Evolutionary conservation across 1,140 invertebrate genomes (phyloP).

Genomic region (Drosophila orena): DNA sequence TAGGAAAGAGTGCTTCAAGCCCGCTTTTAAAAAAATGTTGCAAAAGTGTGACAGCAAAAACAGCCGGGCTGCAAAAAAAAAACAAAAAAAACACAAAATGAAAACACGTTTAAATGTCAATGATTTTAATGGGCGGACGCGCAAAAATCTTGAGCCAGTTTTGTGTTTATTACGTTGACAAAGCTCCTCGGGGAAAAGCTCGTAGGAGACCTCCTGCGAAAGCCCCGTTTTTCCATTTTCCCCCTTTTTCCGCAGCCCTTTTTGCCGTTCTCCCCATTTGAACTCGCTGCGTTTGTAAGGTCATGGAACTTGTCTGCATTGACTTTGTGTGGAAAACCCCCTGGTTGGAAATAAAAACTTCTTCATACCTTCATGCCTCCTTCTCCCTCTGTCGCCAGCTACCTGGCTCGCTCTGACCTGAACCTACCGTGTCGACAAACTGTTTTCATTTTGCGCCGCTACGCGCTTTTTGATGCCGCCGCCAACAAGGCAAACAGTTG

Average conservation of each 20-base stretch:
- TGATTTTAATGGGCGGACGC: conserved; percentile 82
- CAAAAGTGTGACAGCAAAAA: conserved; percentile 66
- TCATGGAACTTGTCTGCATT: conserved; percentile 84
- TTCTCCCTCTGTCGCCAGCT: conserved; percentile 4
- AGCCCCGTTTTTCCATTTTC: conserved; percentile 23
- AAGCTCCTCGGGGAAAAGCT: conserved; percentile 29
- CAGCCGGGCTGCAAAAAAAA: too few relatives aligned
- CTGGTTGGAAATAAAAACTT: conserved; percentile 60
- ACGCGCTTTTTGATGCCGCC: conserved; percentile 81
- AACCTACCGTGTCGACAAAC: conserved; percentile 63
- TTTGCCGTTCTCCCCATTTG: conserved; percentile 44
- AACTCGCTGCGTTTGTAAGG: conserved; percentile 77
- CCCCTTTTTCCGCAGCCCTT: conserved; percentile 15
- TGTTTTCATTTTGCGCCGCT: conserved; percentile 81
- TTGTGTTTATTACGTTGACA: conserved; percentile 76
- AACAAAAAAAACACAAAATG: conserved; percentile 9
- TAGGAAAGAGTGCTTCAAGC: conserved; percentile 39
- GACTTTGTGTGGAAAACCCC: conserved; percentile 44
- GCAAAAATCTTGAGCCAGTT: conserved; percentile 82
- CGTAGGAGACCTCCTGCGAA: conserved; percentile 11
- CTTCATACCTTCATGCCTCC: conserved; percentile 43
- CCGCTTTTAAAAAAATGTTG: conserved; percentile 54
- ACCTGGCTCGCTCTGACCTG: conserved; percentile 17
- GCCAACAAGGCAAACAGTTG: conserved; percentile 74
- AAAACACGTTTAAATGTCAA: conserved; percentile 78